Conservation (phyloP, 1,140 invertebrate species). For the Lasioglossum baleicum region DNA sequence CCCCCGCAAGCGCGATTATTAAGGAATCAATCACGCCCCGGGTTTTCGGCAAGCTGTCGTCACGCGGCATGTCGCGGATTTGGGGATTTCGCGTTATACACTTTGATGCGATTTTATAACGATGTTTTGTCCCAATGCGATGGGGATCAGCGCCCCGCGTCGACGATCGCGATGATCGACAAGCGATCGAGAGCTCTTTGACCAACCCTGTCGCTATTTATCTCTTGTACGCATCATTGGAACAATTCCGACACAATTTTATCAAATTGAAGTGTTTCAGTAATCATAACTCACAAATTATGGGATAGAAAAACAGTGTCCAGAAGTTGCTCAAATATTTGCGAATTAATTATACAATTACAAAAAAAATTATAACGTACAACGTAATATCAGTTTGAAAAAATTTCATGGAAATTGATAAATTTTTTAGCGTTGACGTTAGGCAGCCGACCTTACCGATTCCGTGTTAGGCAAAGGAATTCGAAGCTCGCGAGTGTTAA, state of each 20-base stretch:
- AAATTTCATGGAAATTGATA: too few relatives aligned
- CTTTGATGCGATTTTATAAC: slow-evolving; percentile 20
- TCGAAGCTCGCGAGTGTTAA: background rate
- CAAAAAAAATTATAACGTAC: too few relatives aligned
- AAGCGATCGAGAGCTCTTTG: background rate
- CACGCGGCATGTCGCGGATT: slow-evolving; percentile 1
- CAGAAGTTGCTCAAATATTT: too few relatives aligned
- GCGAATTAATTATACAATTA: too few relatives aligned
- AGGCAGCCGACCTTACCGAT: background rate
- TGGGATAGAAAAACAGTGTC: too few relatives aligned
- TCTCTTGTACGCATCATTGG: too few relatives aligned
- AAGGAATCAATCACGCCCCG: slow-evolving; percentile 60
- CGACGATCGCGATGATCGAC: background rate
- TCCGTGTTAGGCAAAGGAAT: background rate
- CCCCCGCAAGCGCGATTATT: slow-evolving; percentile 51
- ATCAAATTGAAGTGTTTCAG: too few relatives aligned
- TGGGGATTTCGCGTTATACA: slow-evolving; percentile 1
- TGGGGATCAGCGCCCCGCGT: background rate
- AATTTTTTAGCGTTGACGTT: background rate
- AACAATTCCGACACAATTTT: too few relatives aligned
- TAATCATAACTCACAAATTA: too few relatives aligned
- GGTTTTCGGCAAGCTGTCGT: background rate
- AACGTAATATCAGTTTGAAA: too few relatives aligned
- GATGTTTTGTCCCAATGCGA: background rate
- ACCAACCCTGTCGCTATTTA: background rate